A percentile compares a stretch with the other conserved stretches of the same genome.
These are phyloP conservation scores for Sycobia sp. DNA, from an alignment of 1,140 invertebrate species.

Conservation along the genomic window DNA sequence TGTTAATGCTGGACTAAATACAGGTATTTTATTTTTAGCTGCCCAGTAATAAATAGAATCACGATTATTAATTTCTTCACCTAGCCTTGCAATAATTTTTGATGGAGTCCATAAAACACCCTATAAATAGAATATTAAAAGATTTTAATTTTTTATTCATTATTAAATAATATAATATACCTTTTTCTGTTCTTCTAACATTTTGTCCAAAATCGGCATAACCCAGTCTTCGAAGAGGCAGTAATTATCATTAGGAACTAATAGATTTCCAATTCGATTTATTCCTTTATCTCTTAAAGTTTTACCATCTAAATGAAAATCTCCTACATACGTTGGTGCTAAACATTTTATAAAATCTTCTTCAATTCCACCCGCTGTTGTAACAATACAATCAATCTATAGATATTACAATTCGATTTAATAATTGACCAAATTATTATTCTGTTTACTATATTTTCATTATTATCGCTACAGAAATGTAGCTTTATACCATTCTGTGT, in stretches of 20 bases:
- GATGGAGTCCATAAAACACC: slow-evolving; percentile 91
- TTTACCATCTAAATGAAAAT: slow-evolving; percentile 84
- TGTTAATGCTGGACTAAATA: slow-evolving; percentile 97
- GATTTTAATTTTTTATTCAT: slow-evolving; percentile 22
- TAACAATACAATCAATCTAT: slow-evolving; percentile 93
- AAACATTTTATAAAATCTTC: slow-evolving; percentile 99
- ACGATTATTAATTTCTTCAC: slow-evolving; percentile 88
- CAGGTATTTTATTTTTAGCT: slow-evolving; percentile 95
- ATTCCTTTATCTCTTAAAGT: slow-evolving; percentile 84
- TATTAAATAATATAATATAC: slow-evolving; percentile 46
- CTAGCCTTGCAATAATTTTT: slow-evolving; percentile 81
- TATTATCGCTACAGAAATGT: slow-evolving; percentile 6
- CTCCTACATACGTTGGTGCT: slow-evolving; percentile 90
- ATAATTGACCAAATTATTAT: slow-evolving; percentile 5
- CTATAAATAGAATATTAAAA: slow-evolving; percentile 42
- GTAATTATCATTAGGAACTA: slow-evolving; percentile 99
- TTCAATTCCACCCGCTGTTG: slow-evolving; percentile 97
- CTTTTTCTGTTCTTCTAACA: slow-evolving; percentile 88
- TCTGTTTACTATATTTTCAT: slow-evolving; percentile 4
- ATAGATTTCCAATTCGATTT: slow-evolving; percentile 96
- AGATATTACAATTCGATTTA: slow-evolving; percentile 18
- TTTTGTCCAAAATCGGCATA: slow-evolving; percentile 89
- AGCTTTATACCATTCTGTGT: slow-evolving; percentile 74
- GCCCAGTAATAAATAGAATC: slow-evolving; percentile 98
- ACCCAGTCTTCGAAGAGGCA: slow-evolving; percentile 98